phyloP scores from a whole-genome alignment of 2,888 invertebrate species.

The Busseola fusca region DNA sequence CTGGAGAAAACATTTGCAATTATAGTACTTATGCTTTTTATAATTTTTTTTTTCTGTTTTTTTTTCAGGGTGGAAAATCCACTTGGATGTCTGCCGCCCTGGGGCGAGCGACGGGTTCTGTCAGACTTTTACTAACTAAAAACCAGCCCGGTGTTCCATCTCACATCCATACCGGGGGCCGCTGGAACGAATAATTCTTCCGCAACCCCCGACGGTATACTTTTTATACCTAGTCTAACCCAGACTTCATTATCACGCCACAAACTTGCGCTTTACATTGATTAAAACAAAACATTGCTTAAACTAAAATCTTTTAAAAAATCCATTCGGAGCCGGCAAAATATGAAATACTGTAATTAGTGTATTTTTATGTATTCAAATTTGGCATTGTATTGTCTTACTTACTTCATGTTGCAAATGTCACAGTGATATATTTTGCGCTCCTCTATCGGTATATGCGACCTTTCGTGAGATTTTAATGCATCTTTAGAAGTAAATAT shows the following conservation, averaged over 20 bases:
- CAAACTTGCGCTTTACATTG: background rate
- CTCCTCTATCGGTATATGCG: constrained; percentile 88
- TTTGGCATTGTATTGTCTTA: constrained; percentile 33
- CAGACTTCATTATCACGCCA: background rate
- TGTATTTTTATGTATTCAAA: background rate
- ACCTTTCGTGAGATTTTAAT: constrained; percentile 85
- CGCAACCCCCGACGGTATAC: too few species aligned
- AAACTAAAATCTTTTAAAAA: background rate
- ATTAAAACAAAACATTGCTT: background rate
- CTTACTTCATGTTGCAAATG: constrained; percentile 87
- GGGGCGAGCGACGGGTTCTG: too few species aligned
- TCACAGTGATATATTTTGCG: constrained; percentile 87
- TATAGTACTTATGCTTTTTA: background rate
- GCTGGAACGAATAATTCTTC: too few species aligned
- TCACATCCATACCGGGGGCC: too few species aligned
- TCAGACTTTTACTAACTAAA: too few species aligned
- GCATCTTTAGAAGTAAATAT: constrained; percentile 85
- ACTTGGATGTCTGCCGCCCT: too few species aligned
- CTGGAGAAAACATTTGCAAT: constrained; percentile 63
- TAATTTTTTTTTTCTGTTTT: too few species aligned
- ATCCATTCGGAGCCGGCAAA: background rate
- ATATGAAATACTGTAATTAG: background rate
- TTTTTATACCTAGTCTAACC: background rate
- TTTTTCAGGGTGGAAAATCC: too few species aligned
- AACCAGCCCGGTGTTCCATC: too few species aligned